Evolutionary conservation across 2,113 vertebrate species (phyloP), one percentile per base, ranked within the genome.

Genomic region (Triplophysa tibetana): DNA sequence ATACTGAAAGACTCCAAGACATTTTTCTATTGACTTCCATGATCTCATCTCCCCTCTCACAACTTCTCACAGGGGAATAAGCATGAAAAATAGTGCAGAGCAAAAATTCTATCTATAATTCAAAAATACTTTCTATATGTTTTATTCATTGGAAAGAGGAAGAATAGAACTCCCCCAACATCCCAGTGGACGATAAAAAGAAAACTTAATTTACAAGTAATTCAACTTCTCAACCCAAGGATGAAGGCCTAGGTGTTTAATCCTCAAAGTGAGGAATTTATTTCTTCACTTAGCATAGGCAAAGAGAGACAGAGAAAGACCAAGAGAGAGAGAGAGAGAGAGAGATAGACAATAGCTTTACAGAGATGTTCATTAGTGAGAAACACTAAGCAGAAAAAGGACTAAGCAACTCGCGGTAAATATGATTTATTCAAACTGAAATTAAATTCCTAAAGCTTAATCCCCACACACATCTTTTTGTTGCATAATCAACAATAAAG

Each of bases 201-300:
- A 60, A 48, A 73, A 82, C 68, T 63, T 79, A 54, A 79, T 82
- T 81, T 75, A 50, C 48, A 82, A 79, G 43, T 48, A 60, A 76
- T 75, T 80, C 77, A 70, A 75, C 58, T 76, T 76, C 70, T 48
- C n/a, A 82, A 61, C 70, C 66, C 45, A 77, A 77, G 62, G 62
- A 79, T 68, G 67, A 76, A 24, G 62, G 38, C 43, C 64, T 67
- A 60, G 60, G 61, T 62, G 77, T 75, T 73, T 82, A 70, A 81
- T 81, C 79, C 66, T 23, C 41, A 60, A 64, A 75, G 65, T 8
- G 14, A 63, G 61, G 70, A 79, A 65, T 33, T 43, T 17, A 61
- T 38, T 33, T 19, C 16, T 61, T 60, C 21, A 77, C 24, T 81
- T 38, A 76, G 45, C 29, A 13, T 14, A n/a, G 21, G 78, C 54